Evolutionary conservation across 2,797 vertebrate genomes (phyloP).

Genomic region (Myoxocephalus aenaeus): DNA sequence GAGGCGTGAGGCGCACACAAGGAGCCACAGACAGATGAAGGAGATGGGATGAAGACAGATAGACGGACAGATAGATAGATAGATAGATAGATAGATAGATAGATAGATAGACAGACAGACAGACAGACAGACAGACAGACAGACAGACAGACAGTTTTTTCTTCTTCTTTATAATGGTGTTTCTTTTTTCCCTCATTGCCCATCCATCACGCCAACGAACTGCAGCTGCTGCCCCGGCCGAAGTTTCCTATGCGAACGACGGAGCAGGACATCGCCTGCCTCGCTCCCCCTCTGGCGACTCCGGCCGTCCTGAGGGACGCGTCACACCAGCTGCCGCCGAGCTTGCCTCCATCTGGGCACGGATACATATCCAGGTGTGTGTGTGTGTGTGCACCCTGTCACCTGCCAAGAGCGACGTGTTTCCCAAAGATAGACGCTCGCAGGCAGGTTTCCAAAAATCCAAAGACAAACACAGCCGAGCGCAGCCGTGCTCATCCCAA

Average conservation of each 20-base stretch:
- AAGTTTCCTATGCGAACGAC: conserved; percentile 50
- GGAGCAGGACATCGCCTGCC: conserved; percentile 49
- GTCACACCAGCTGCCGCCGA: conserved; percentile 72
- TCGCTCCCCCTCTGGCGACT: conserved; percentile 57
- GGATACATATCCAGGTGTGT: conserved; percentile 76
- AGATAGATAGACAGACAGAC: conserved; percentile 23
- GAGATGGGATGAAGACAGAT: conserved; percentile 38
- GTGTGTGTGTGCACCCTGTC: conserved; percentile 50
- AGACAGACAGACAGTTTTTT: conserved; percentile 12
- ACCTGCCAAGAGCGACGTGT: conserved; percentile 76
- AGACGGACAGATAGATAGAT: conserved; percentile 19
- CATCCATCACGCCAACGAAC: conserved; percentile 42
- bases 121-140: conserved; percentile 27
- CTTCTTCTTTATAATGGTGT: conserved; percentile 3
- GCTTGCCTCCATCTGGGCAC: conserved; percentile 81
- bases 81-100: conserved; percentile 18
- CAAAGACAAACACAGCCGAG: conserved; percentile 61
- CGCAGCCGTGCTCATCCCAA: conserved; percentile 54
- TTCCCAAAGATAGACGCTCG: conserved; percentile 64
- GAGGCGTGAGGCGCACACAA: conserved; percentile 67
- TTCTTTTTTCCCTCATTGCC: conserved; percentile 3
- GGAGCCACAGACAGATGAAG: conserved; percentile 64
- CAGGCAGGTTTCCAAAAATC: conserved; percentile 60
- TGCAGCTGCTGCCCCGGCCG: conserved; percentile 42
- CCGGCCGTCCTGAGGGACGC: conserved; percentile 66